Percentiles rank a stretch among this genome's conserved stretches.
These are phyloP conservation scores for Harpagoxenus sublaevis DNA, from an alignment of 2,888 invertebrate species.

Conservation along the genomic window DNA sequence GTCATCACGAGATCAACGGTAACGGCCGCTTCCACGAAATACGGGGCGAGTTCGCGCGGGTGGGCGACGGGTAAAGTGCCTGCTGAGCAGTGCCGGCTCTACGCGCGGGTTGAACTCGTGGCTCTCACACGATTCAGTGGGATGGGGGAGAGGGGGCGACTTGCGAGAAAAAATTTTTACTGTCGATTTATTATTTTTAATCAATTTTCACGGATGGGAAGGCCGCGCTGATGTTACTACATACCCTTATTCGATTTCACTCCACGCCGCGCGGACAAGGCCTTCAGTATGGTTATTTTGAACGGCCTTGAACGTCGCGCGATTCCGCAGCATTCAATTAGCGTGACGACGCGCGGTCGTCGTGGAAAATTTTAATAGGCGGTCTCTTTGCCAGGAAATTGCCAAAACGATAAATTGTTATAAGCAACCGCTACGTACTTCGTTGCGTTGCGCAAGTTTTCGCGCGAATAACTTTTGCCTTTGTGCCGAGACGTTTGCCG, in stretches of 20 bases:
- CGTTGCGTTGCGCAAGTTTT: conserved; percentile 4
- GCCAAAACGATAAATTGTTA: conserved; percentile 25
- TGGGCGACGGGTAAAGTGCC: neutral
- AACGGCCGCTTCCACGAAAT: neutral
- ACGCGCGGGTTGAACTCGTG: neutral
- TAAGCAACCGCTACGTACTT: neutral
- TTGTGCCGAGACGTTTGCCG: neutral
- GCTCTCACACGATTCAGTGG: no score
- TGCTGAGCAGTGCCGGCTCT: neutral
- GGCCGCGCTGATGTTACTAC: no score
- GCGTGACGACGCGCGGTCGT: neutral
- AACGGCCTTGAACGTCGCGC: neutral
- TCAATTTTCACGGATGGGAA: no score
- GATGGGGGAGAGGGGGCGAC: no score
- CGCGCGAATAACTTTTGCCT: conserved; percentile 23
- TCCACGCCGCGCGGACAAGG: no score
- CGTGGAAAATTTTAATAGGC: neutral
- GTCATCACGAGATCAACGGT: conserved; percentile 61
- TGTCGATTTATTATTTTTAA: no score
- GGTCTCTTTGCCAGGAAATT: conserved; percentile 11
- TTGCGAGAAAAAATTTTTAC: no score
- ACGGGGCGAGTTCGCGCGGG: no score
- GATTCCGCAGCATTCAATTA: conserved; percentile 29
- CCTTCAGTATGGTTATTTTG: no score
- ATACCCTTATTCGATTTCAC: no score